A percentile compares a stretch with the other conserved stretches of the same genome.
phyloP scores from a whole-genome alignment of 2,797 vertebrate species.

The Epinephelus coioides region DNA sequence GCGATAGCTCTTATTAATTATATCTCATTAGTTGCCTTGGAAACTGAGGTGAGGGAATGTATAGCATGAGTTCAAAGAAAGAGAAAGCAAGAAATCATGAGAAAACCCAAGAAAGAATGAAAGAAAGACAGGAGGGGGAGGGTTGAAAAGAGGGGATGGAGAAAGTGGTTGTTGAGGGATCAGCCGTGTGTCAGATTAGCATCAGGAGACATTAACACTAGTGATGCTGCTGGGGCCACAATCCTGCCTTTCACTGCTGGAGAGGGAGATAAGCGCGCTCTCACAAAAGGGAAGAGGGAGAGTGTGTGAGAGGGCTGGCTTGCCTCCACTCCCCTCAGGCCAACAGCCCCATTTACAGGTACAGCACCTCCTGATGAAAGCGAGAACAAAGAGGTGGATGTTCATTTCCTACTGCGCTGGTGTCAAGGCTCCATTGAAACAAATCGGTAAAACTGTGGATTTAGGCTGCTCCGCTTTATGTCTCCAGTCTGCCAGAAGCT shows the following conservation, averaged over 20 bases:
- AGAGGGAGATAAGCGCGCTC: slow-evolving; percentile 82
- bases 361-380: slow-evolving; percentile 81
- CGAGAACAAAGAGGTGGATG: slow-evolving; percentile 81
- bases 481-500: slow-evolving; percentile 60
- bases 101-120: slow-evolving; percentile 45
- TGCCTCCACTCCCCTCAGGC: slow-evolving; percentile 78
- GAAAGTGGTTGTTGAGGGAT: slow-evolving; percentile 83
- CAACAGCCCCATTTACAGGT: slow-evolving; percentile 83
- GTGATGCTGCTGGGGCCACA: slow-evolving; percentile 80
- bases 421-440: slow-evolving; percentile 71
- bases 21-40: slow-evolving; percentile 90
- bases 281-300: slow-evolving; percentile 79
- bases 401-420: slow-evolving; percentile 69
- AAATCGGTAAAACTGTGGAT: slow-evolving; percentile 73
- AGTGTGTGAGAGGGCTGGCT: slow-evolving; percentile 76
- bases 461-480: slow-evolving; percentile 64
- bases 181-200: slow-evolving; percentile 87
- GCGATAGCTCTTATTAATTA: slow-evolving; percentile 89
- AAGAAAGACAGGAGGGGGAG: slow-evolving; percentile 40
- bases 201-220: slow-evolving; percentile 87
- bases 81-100: slow-evolving; percentile 61
- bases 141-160: slow-evolving; percentile 46
- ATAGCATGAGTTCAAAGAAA: slow-evolving; percentile 73
- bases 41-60: slow-evolving; percentile 86
- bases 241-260: slow-evolving; percentile 84